Evolutionary conservation across 2,113 vertebrate species (phyloP).

Genomic region (Thomomys bottae): DNA sequence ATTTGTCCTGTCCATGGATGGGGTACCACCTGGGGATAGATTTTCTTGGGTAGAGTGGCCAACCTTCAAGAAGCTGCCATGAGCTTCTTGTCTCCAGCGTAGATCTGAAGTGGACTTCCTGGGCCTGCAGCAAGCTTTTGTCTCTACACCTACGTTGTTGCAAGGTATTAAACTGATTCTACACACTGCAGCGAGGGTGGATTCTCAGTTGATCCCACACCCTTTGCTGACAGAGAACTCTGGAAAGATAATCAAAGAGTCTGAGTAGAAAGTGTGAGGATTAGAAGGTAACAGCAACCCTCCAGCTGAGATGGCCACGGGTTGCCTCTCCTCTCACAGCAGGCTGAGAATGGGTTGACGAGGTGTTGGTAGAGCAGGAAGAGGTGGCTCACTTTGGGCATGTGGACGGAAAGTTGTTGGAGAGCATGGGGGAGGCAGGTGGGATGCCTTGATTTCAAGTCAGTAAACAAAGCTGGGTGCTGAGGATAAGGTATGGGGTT

Average conservation of each 20-base stretch:
- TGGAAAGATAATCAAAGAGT: neutral
- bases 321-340: neutral
- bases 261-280: neutral
- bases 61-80: too few species aligned
- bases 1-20: accelerated
- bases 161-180: neutral
- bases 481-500: neutral
- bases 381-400: neutral
- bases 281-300: neutral
- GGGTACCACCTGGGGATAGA: too few species aligned
- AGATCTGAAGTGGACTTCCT: neutral
- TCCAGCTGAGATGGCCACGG: neutral
- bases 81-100: too few species aligned
- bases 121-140: neutral
- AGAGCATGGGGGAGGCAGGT: too few species aligned
- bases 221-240: too few species aligned
- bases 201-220: neutral
- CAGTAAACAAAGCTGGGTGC: too few species aligned
- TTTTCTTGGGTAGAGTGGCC: neutral
- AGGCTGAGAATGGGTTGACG: neutral
- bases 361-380: neutral
- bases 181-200: neutral
- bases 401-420: too few species aligned
- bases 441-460: too few species aligned
- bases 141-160: neutral